A percentile compares a stretch with the other conserved stretches of the same genome.
These are phyloP conservation scores for Phorcus lineatus DNA, from an alignment of 2,888 invertebrate species.

Conservation along the genomic window DNA sequence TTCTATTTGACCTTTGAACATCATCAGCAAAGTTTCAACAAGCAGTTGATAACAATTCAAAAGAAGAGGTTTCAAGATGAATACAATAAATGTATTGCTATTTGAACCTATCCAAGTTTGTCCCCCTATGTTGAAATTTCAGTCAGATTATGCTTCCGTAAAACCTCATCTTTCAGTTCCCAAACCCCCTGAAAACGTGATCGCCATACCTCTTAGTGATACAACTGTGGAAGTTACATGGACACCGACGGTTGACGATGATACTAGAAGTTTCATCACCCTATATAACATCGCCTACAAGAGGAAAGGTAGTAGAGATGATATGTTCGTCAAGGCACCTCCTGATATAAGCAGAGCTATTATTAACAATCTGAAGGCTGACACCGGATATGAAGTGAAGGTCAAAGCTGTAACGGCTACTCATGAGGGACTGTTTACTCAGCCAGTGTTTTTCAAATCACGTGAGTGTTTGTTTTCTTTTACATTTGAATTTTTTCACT, in stretches of 20 bases:
- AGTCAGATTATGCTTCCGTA: no score
- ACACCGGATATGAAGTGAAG: background rate
- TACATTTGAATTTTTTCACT: no score
- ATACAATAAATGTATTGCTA: no score
- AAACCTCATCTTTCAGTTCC: background rate
- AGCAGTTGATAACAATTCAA: no score
- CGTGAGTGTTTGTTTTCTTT: background rate
- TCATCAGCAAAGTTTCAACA: no score
- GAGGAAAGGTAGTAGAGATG: background rate
- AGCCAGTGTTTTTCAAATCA: background rate
- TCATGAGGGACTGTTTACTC: background rate
- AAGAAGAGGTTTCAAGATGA: no score
- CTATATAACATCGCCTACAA: background rate
- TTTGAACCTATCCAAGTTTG: no score
- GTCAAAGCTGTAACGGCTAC: background rate
- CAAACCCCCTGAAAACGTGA: background rate
- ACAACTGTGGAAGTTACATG: background rate
- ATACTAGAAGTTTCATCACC: background rate
- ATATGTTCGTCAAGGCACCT: no score
- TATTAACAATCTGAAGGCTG: background rate
- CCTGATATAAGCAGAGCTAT: no score
- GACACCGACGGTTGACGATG: constrained; percentile 16
- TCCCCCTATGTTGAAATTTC: no score
- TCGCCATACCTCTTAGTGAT: background rate
- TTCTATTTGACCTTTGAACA: no score